These are phyloP conservation scores for Tricholauxania praeusta DNA, from an alignment of 2,888 invertebrate species.

Conservation along the genomic window DNA sequence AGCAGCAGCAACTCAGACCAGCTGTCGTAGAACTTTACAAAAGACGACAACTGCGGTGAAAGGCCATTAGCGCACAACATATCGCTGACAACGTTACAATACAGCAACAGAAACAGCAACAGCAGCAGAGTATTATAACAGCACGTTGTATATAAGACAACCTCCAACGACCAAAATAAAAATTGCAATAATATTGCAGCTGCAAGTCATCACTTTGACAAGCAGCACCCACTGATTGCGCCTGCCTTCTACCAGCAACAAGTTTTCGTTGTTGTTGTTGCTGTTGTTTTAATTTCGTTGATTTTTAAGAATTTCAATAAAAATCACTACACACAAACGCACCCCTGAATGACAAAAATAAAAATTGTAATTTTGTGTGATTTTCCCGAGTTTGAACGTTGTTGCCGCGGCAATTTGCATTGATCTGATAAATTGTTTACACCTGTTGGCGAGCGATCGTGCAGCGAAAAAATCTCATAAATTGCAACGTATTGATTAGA, in stretches of 20 bases:
- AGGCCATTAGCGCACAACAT: conserved; percentile 33
- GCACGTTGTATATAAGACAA: not conserved
- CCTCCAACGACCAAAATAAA: conserved; percentile 14
- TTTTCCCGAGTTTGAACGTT: too few relatives aligned
- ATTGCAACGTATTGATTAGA: conserved; percentile 13
- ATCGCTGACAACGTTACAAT: conserved; percentile 8
- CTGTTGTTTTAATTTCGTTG: not conserved
- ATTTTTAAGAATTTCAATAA: too few relatives aligned
- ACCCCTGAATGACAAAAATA: not conserved
- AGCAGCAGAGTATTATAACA: not conserved
- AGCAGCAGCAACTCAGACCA: conserved; percentile 15
- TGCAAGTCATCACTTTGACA: conserved; percentile 33
- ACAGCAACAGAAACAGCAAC: conserved; percentile 1
- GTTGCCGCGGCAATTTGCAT: not conserved
- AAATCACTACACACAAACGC: too few relatives aligned
- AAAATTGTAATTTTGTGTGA: not conserved
- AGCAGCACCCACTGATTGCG: conserved; percentile 24
- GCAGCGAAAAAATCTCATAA: not conserved
- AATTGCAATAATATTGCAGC: conserved; percentile 34
- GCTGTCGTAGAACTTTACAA: conserved; percentile 25
- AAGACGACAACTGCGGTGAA: conserved; percentile 34
- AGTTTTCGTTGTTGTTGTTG: not conserved
- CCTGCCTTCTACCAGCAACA: not conserved
- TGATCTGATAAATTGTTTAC: conserved; percentile 26
- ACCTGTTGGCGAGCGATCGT: conserved; percentile 25